Base-by-base conservation (phyloP, 2,888 invertebrate genomes). In the Dione vanillae region DNA sequence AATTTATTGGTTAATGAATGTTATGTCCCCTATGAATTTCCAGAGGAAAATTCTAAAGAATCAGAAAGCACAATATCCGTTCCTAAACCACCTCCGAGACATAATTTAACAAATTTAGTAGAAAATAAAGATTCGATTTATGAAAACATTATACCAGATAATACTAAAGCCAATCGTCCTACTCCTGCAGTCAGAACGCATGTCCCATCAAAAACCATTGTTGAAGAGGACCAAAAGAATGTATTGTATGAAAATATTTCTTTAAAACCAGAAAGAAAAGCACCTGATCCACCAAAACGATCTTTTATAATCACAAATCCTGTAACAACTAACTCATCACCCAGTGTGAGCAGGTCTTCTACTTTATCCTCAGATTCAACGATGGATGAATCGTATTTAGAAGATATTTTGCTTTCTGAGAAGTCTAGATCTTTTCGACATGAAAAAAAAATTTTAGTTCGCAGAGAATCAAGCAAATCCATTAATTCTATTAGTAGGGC, bases 341-440 rank as follows among this genome's bases (percentile, higher is more conserved):
- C 83, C 9, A 80, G 79, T 71, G 70, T 78, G 1, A 91, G 91
- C 78, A 86, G 88, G 70, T 83, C 90, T 8, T 93, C 92, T 10
- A 87, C 89, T 11, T 73, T 86, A 69, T 91, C 92, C 14, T 88
- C 91, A 16, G 92, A 90, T 81, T 92, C 92, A 49, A 84, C 91
- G 88, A 82, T 86, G 54, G 93, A 93, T 74, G 93, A 92, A 82
- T 80, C 91, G 12, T 91, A 92, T 80, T 83, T 93, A 71, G 93
- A 93, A 82, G 93, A 93, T 77, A 91, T 93, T 76, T 82, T 93
- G 37, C 76, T 92, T 20, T 93, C 93, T 10, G 83, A 89, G 79
- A 93, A 91, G 78, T 93, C 92, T 0, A 91, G 87, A 78, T 93
- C 93, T n/a, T 93, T 93, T 77, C 85, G 85, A 62, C 89, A 87